A percentile compares a stretch with the other conserved stretches of the same genome.
Conservation (phyloP, 30 jellyfish, hydroid and myxozoan species). For the Aurelia aurita region DNA sequence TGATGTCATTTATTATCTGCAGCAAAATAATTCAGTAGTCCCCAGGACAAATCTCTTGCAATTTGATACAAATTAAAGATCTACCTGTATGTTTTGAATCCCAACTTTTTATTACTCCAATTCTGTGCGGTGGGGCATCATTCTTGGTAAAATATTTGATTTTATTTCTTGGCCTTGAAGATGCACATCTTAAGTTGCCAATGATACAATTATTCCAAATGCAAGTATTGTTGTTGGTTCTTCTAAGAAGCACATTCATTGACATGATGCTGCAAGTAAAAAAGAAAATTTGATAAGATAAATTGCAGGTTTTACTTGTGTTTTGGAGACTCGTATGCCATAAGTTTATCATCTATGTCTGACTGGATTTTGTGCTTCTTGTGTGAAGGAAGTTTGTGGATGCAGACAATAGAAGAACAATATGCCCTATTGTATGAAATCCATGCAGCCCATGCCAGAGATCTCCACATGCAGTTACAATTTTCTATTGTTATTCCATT, state of each 20-base stretch:
- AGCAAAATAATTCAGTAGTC: too few species aligned
- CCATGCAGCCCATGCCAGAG: too few species aligned
- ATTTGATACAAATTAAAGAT: neutral
- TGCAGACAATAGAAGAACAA: too few species aligned
- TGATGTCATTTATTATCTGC: too few species aligned
- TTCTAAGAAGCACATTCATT: conserved; percentile 12
- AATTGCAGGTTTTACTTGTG: neutral
- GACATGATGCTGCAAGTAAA: neutral
- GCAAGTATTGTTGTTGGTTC: neutral
- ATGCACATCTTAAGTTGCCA: conserved; percentile 16
- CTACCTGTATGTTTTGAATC: conserved; percentile 94
- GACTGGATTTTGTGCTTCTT: too few species aligned
- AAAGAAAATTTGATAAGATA: neutral
- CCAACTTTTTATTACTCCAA: conserved; percentile 90
- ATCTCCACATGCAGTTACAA: too few species aligned
- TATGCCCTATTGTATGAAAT: too few species aligned
- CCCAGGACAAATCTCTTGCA: too few species aligned
- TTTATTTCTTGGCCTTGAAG: conserved; percentile 30
- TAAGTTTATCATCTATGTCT: too few species aligned
- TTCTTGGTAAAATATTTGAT: conserved; percentile 31
- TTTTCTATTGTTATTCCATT: too few species aligned
- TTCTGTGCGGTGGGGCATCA: conserved; percentile 88
- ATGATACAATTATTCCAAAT: neutral
- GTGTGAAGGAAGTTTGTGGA: too few species aligned
- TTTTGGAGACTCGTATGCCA: too few species aligned